Conservation (phyloP, 1,140 invertebrate species). For the Drosophila miranda region DNA sequence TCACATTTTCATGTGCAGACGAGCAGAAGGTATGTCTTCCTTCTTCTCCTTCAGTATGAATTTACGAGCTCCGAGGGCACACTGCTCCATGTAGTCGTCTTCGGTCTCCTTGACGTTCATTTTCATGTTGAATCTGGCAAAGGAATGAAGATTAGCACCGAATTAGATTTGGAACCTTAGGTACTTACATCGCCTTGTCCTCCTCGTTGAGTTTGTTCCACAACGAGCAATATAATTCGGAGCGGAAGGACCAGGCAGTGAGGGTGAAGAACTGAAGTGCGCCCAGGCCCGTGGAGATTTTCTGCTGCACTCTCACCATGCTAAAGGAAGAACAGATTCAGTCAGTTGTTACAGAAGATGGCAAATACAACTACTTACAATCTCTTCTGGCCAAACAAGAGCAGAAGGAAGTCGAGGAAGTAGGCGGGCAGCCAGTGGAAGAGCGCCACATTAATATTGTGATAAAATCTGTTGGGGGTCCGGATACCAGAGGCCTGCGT, state of each 20-base stretch:
- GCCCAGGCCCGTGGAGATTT: constrained; percentile 88
- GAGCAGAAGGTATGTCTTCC: constrained; percentile 88
- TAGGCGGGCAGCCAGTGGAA: constrained; percentile 94
- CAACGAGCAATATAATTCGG: constrained; percentile 86
- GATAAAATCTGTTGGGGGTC: constrained; percentile 88
- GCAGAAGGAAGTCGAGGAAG: constrained; percentile 91
- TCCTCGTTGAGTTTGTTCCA: constrained; percentile 85
- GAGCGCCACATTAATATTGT: constrained; percentile 90
- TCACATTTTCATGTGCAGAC: constrained; percentile 89
- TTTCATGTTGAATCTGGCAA: constrained; percentile 86
- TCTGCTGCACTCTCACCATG: constrained; percentile 89
- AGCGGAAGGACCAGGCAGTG: constrained; percentile 92
- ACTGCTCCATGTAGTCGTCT: constrained; percentile 85
- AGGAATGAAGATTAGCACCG: not conserved
- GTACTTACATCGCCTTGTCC: constrained; percentile 84
- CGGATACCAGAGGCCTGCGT: constrained; percentile 92
- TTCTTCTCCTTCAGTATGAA: constrained; percentile 93
- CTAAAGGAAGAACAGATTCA: constrained; percentile 80
- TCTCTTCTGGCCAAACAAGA: constrained; percentile 89
- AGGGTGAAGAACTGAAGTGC: constrained; percentile 96
- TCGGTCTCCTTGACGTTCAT: constrained; percentile 84
- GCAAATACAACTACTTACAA: constrained; percentile 58
- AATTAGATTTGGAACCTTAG: accelerated
- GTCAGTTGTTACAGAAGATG: too few species aligned
- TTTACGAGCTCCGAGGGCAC: constrained; percentile 88